phyloP scores from a whole-genome alignment of 2,113 vertebrate genomes.

The Otolemur garnettii region DNA sequence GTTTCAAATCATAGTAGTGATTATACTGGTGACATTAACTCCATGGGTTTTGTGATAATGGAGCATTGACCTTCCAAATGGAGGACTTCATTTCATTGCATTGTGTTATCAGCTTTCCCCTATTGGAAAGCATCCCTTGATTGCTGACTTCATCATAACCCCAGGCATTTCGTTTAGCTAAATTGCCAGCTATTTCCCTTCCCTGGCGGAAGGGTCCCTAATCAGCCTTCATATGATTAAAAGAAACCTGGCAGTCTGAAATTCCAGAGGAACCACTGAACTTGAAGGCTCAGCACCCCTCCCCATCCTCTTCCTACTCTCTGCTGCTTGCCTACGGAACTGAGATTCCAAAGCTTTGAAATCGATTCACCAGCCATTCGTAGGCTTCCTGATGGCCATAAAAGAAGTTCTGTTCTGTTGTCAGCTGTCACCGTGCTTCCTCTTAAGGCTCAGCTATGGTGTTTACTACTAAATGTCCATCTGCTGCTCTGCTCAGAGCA shows the following conservation, averaged over 20 bases:
- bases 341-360: slow-evolving; percentile 60
- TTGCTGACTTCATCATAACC: slow-evolving; percentile 55
- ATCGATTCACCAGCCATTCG: slow-evolving; percentile 37
- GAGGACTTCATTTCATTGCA: slow-evolving; percentile 58
- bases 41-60: slow-evolving; percentile 1
- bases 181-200: slow-evolving; percentile 53
- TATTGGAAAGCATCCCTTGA: slow-evolving; percentile 54
- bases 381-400: slow-evolving; percentile 46
- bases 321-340: slow-evolving; percentile 10
- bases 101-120: slow-evolving; percentile 36
- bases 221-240: slow-evolving; percentile 49
- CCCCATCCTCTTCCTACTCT: neutral
- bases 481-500: slow-evolving; percentile 55
- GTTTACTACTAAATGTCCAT: slow-evolving; percentile 61
- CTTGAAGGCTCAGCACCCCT: neutral
- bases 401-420: slow-evolving; percentile 74
- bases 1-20: slow-evolving; percentile 40
- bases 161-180: slow-evolving; percentile 37
- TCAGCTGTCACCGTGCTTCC: slow-evolving; percentile 54
- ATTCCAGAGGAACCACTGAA: slow-evolving; percentile 43
- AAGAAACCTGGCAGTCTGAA: slow-evolving; percentile 52
- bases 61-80: slow-evolving; percentile 44
- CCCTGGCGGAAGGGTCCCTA: neutral
- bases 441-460: slow-evolving; percentile 31
- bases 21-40: slow-evolving; percentile 46